Conservation (phyloP, 2,113 vertebrate species). For the Hemiscyllium ocellatum region DNA sequence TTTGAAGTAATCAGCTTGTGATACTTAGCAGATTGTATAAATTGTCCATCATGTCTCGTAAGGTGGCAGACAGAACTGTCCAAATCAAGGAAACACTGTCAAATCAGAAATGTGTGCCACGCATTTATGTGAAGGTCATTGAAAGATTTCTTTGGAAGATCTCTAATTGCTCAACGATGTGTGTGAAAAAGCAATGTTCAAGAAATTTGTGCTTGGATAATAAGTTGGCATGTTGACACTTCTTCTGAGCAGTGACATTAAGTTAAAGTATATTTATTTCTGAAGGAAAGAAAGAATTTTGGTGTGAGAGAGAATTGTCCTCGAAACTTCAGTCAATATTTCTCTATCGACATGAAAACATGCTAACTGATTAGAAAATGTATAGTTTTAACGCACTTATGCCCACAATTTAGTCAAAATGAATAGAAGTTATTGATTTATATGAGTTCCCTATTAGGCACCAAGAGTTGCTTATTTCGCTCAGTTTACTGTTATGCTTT, state of each 20-base stretch:
- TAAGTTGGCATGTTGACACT: background rate
- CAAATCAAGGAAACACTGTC: background rate
- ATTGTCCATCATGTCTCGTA: background rate
- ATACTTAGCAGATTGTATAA: background rate
- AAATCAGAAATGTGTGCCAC: background rate
- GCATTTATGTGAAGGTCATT: background rate
- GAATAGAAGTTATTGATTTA: background rate
- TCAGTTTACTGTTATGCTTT: background rate
- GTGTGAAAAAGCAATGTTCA: background rate
- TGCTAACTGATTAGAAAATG: background rate
- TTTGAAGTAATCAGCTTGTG: background rate
- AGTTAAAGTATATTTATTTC: background rate
- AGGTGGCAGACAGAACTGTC: background rate
- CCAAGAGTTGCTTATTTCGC: background rate
- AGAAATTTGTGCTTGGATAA: background rate
- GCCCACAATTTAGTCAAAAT: background rate
- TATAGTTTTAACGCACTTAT: background rate
- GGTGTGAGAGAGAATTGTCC: background rate
- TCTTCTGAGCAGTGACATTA: background rate
- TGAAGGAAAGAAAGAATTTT: background rate
- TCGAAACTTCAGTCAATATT: background rate
- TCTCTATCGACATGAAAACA: background rate
- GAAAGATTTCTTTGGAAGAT: slow-evolving; percentile 2
- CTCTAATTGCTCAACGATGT: background rate
- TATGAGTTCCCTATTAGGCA: background rate